phyloP scores from a whole-genome alignment of 2,113 vertebrate species.

The Oryzias curvinotus region DNA sequence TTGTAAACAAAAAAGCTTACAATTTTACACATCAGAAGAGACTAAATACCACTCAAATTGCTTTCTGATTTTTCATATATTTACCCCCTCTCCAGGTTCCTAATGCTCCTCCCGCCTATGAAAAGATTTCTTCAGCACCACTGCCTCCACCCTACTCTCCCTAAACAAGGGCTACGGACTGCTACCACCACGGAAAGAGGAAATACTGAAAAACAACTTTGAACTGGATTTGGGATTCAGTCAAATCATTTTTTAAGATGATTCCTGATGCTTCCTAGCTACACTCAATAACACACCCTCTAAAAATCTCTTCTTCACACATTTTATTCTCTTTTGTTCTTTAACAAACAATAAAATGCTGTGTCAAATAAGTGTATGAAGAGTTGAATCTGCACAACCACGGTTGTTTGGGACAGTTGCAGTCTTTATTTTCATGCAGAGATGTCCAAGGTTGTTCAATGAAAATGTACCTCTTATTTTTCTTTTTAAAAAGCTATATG shows the following conservation, averaged over 20 bases:
- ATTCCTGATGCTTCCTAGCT: conserved; percentile 3
- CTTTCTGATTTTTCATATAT: background rate
- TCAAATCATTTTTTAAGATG: conserved; percentile 5
- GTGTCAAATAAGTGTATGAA: conserved; percentile 23
- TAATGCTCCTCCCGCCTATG: conserved; percentile 90
- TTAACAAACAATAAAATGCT: conserved; percentile 35
- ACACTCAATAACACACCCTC: background rate
- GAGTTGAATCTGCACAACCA: conserved; percentile 4
- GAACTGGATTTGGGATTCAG: conserved; percentile 15
- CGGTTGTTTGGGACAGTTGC: conserved; percentile 53
- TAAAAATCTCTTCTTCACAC: background rate
- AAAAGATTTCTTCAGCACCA: conserved; percentile 81
- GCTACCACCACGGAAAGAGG: conserved; percentile 12
- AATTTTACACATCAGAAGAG: background rate
- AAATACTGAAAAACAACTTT: conserved; percentile 22
- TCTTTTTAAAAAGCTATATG: conserved; percentile 89
- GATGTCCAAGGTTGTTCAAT: conserved; percentile 84
- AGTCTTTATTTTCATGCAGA: conserved; percentile 84
- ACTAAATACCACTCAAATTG: background rate
- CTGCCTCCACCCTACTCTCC: conserved; percentile 89
- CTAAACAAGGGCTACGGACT: conserved; percentile 59
- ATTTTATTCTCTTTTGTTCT: conserved; percentile 21
- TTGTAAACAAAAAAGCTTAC: background rate
- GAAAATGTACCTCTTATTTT: conserved; percentile 89
- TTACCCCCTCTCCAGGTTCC: conserved; percentile 78